These are phyloP conservation scores for Menura novaehollandiae DNA, from an alignment of 2,113 vertebrate genomes.

Conservation along the genomic window DNA sequence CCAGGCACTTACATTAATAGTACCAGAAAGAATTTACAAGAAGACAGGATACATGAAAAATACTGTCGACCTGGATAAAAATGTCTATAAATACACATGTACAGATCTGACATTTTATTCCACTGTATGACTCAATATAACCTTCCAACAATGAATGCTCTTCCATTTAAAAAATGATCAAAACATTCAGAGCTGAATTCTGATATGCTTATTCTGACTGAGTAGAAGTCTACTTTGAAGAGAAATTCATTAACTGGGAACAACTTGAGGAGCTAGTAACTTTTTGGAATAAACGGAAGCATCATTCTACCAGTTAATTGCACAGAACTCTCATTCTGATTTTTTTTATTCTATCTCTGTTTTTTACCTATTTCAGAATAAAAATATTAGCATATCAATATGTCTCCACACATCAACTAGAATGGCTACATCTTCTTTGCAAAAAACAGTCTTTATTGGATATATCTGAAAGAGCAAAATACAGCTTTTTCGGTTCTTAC, in stretches of 20 bases:
- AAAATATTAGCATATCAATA: not conserved
- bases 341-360: not conserved
- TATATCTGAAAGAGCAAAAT: not conserved
- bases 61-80: constrained; percentile 28
- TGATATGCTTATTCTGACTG: not conserved
- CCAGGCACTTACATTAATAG: constrained; percentile 10
- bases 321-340: not conserved
- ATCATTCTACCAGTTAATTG: not conserved
- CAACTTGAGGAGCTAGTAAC: not conserved
- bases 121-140: not conserved
- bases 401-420: not conserved
- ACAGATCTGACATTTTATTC: constrained; percentile 39
- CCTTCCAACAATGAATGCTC: not conserved
- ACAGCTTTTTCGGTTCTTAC: not conserved
- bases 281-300: not conserved
- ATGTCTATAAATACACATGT: not conserved
- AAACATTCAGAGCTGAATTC: not conserved
- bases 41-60: constrained; percentile 31
- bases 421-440: not conserved
- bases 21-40: constrained; percentile 40
- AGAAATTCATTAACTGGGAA: not conserved
- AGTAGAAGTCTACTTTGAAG: not conserved
- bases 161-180: constrained; percentile 6
- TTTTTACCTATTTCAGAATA: not conserved
- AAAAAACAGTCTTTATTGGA: not conserved